phyloP scores from a whole-genome alignment of 1,140 invertebrate genomes.

The Mactra quadrangularis region DNA sequence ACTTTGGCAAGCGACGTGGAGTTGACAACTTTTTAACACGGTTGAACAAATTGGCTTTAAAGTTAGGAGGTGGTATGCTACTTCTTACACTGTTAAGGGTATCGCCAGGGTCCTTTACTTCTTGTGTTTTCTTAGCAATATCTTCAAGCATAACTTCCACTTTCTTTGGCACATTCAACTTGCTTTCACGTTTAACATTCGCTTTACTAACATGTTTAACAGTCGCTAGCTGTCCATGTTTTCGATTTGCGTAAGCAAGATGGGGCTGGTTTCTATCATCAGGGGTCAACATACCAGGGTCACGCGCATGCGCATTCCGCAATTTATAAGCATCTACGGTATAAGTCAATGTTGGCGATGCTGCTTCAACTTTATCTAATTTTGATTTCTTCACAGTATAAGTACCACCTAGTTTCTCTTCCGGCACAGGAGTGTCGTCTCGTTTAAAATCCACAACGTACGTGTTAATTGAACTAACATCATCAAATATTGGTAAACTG shows the following conservation, averaged over 20 bases:
- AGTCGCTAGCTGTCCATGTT: not conserved
- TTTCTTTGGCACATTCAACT: too few species aligned
- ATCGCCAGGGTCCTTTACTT: too few species aligned
- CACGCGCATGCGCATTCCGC: not conserved
- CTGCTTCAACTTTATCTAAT: too few species aligned
- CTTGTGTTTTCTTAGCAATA: too few species aligned
- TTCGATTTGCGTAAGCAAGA: not conserved
- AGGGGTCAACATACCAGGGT: conserved; percentile 10
- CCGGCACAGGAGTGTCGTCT: too few species aligned
- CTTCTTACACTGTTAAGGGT: not conserved
- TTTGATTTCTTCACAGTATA: too few species aligned
- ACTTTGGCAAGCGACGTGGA: conserved; percentile 28
- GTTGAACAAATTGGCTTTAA: conserved; percentile 49
- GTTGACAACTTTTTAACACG: conserved; percentile 32
- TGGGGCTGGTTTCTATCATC: conserved; percentile 23
- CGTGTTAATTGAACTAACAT: not conserved
- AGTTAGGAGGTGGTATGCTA: conserved; percentile 46
- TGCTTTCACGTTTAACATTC: too few species aligned
- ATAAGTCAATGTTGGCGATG: not conserved
- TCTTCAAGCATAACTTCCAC: too few species aligned
- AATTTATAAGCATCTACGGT: not conserved
- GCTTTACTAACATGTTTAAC: not conserved
- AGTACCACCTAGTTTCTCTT: too few species aligned
- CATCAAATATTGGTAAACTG: not conserved
- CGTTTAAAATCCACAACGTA: too few species aligned